Evolutionary conservation across 2,888 invertebrate genomes (phyloP), one percentile per base, ranked within the genome.

Genomic region (Pseudolycoriella hygida): DNA sequence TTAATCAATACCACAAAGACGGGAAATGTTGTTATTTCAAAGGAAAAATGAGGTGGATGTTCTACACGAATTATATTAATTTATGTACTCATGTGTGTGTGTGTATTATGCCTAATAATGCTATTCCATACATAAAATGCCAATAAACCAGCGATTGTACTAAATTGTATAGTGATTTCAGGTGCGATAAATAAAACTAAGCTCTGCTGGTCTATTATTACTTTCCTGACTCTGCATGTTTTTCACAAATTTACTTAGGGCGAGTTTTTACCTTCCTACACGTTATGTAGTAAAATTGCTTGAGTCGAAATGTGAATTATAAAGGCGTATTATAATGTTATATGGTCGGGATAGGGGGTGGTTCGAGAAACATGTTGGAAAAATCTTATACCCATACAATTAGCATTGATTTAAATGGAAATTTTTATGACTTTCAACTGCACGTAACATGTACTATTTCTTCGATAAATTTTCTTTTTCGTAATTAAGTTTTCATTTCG

Each of bases 141-240:
- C 37, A 37, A 37, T 14, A 12, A 14, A 37, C 37, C 15, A 37
- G n/a, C 15, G 15, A 12, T 14, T 37, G 37, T 15, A 37, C 37
- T 14, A 14, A 37, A 18, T 18, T 18, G 25, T 25, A 41, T 41
- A 25, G 41, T 41, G 41, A 41, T 41, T 41, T 18, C 25, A 41
- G 41, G 15, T 41, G 41, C 30, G 41, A 41, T 41, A 41, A 41
- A 20, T 15, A 41, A 41, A 41, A 14, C 12, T 20, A 41, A n/a
- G 25, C 25, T 25, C 17, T 18, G 20, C n/a, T 17, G 11, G 25
- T 5, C n/a, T 25, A 25, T 25, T 41, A 41, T 25, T 17, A 14
- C 17, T 39, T 37, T 12, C n/a, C 39, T 39, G 17, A 39, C 39
- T 14, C 17, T 17, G 39, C 39, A 39, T 39, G 39, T 39, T 39